These are phyloP conservation scores for Gambusia affinis DNA, from an alignment of 2,113 vertebrate genomes.

Conservation along the genomic window DNA sequence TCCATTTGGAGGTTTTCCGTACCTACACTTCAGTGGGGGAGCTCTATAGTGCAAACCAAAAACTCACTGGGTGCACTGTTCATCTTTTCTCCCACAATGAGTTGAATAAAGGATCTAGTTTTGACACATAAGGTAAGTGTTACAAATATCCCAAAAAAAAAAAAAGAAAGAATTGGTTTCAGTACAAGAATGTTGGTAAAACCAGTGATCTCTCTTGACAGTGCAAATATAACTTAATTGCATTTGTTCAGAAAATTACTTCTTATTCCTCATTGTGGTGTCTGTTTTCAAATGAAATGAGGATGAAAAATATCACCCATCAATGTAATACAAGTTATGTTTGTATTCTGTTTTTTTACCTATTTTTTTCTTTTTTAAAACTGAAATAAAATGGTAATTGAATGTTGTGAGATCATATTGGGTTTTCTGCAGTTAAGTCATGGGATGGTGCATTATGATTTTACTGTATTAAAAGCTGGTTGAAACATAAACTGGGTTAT, in stretches of 20 bases:
- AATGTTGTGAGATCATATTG: constrained; percentile 9
- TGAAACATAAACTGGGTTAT: constrained; percentile 45
- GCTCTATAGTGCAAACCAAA: background rate
- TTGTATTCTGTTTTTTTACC: constrained; percentile 5
- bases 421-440: constrained; percentile 42
- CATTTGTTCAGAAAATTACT: constrained; percentile 35
- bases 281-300: background rate
- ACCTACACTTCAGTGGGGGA: background rate
- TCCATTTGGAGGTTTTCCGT: background rate
- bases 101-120: too few species aligned
- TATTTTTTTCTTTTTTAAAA: constrained; percentile 7
- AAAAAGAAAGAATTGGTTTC: background rate
- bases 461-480: constrained; percentile 24
- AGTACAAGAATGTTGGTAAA: too few species aligned
- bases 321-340: constrained; percentile 3
- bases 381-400: background rate
- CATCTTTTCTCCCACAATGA: too few species aligned
- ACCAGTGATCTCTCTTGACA: background rate
- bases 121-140: too few species aligned
- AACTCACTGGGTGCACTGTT: too few species aligned
- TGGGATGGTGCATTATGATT: constrained; percentile 41
- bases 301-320: background rate
- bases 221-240: constrained; percentile 27
- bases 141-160: too few species aligned
- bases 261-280: too few species aligned